Base-by-base conservation (phyloP, 2,888 invertebrate species). In the Holacanthella duospinosa region DNA sequence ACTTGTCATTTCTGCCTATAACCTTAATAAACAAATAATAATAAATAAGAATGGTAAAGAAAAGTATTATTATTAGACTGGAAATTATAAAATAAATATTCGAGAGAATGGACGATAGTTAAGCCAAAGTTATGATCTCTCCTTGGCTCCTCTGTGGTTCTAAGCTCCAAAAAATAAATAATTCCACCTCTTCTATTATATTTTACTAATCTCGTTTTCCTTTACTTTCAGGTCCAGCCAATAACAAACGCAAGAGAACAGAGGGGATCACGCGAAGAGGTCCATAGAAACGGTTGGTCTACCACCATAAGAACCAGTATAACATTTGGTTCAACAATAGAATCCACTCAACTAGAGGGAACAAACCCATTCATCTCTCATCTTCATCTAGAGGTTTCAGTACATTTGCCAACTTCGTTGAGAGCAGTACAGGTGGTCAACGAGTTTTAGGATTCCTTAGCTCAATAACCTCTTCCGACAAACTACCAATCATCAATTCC, bases 201-300 rank as follows among this genome's bases (percentile, higher is more conserved):
- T n/a, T 36, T 36, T 36, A 6, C 36, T 36, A 36, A 36, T 36
- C 36, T 36, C 36, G 6, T 36, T 48, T 48, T 48, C 4, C 4
- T 48, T 4, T n/a, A 48, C n/a, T 48, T 48, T 48, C 48, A 48
- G 48, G 21, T n/a, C 48, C 48, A n/a, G n/a, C n/a, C n/a, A n/a
- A n/a, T n/a, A n/a, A 48, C 19, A 21, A 21, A 21, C 48, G 4
- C 21, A 9, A n/a, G 16, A n/a, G 48, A 6, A 36, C 16, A 36
- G 9, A 12, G 9, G 36, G 36, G 36, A 36, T 36, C 16, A 36
- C 6, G 36, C 6, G 48, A 48, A 9, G 48, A 48, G 48, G 21
- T 9, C 6, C 48, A 48, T n/a, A 21, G 48, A 21, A 4, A 48
- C 4, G 48, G 12, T 4, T 4, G 21, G 16, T 4, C n/a, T 21